phyloP scores from a whole-genome alignment of 2,797 vertebrate genomes.

The Setipinna tenuifilis region DNA sequence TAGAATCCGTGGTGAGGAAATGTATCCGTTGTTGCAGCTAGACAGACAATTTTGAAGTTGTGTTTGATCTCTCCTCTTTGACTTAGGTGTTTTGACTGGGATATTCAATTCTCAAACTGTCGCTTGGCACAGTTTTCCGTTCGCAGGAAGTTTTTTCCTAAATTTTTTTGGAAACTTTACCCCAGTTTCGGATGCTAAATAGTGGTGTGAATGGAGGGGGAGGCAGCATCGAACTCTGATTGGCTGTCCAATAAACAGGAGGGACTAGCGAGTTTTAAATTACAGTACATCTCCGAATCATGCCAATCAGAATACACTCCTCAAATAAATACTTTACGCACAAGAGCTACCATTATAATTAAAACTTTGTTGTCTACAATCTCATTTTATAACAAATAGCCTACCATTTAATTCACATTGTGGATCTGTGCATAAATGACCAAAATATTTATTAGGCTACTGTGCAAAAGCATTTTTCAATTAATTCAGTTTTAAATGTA shows the following conservation, averaged over 20 bases:
- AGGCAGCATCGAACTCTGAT: slow-evolving; percentile 76
- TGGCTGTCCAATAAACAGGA: slow-evolving; percentile 79
- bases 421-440: not conserved
- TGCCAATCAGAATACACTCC: slow-evolving; percentile 35
- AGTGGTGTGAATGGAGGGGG: slow-evolving; percentile 87
- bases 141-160: slow-evolving; percentile 76
- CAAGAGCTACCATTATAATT: not conserved
- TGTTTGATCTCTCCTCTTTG: slow-evolving; percentile 29
- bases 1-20: slow-evolving; percentile 73
- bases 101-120: slow-evolving; percentile 40
- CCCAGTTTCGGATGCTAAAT: slow-evolving; percentile 91
- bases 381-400: slow-evolving; percentile 14
- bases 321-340: slow-evolving; percentile 37
- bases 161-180: slow-evolving; percentile 85
- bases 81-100: slow-evolving; percentile 31
- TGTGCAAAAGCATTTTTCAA: not conserved
- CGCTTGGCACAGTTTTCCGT: slow-evolving; percentile 66
- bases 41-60: slow-evolving; percentile 6
- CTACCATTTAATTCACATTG: not conserved
- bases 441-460: not conserved
- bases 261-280: slow-evolving; percentile 78
- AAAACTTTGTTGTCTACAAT: not conserved
- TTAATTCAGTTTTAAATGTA: not conserved
- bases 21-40: slow-evolving; percentile 64
- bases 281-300: slow-evolving; percentile 67